Evolutionary conservation across 2,888 invertebrate genomes (phyloP), one percentile per base, ranked within the genome.

Genomic region (Caenorhabditis panamensis): DNA sequence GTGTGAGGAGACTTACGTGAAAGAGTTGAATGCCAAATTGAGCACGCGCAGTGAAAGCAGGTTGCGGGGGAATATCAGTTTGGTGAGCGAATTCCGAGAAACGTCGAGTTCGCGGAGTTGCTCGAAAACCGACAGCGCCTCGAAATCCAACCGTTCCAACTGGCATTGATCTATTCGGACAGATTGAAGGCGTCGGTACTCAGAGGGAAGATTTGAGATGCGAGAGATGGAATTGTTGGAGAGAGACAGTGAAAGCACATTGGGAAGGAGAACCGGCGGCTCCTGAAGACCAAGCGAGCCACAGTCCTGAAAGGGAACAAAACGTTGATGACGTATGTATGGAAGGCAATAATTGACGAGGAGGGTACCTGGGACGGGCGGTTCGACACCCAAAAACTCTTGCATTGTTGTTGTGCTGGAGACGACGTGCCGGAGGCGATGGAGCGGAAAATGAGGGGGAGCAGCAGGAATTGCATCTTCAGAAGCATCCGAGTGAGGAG

Each of bases 361-460:
- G n/a, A 47, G 18, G n/a, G 24, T 71, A 79, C 79, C 79, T 76
- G 84, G 11, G 82, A 84, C 13, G 84, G 84, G 11, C 82, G 71
- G 49, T 84, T 84, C 24, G 82, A 82, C 28, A 81, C 77, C 72
- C 82, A 84, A 66, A 78, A 84, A 51, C 84, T 84, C 51, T 77
- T 76, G 64, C 81, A 81, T 58, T 59, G 59, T 36, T 16, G 36
- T 16, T 18, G 3, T 3, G 49, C 22, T 18, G 37, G 58, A 16
- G 72, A 54, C 47, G 49, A 31, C 31, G 31, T 31, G 31, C 31
- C 47, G 51, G 31, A 37, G 59, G 73, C 64, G 54, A 53, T 61
- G 61, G 61, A 76, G 66, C 67, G 54, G 53, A 26, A 67, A 76
- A 76, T 75, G 37, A 61, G 53, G 20, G 51, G 59, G 51, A 73